A percentile compares a stretch with the other conserved stretches of the same genome.
Evolutionary conservation across 2,797 vertebrate genomes (phyloP).

Genomic region (Acipenser oxyrinchus): DNA sequence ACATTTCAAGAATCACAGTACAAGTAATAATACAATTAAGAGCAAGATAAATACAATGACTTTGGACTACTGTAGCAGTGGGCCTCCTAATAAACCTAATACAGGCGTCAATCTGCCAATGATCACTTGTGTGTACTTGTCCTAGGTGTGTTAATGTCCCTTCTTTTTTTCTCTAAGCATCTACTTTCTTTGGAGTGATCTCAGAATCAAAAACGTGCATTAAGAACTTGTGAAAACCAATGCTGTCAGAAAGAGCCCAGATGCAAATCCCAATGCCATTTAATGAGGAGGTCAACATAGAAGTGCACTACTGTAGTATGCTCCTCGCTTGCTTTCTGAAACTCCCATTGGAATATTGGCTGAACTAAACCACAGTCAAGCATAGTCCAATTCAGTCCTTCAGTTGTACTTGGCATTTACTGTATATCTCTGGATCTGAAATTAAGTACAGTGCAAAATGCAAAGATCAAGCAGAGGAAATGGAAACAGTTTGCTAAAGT

Average conservation of each 20-base stretch:
- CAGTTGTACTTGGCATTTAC: background rate
- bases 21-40: too few relatives aligned
- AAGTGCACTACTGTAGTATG: background rate
- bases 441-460: conserved; percentile 1
- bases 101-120: too few relatives aligned
- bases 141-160: too few relatives aligned
- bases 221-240: background rate
- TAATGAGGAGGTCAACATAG: background rate
- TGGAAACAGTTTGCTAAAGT: background rate
- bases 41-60: too few relatives aligned
- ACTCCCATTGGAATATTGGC: background rate
- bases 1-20: too few relatives aligned
- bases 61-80: too few relatives aligned
- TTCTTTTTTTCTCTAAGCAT: too few relatives aligned
- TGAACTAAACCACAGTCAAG: background rate
- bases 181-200: background rate
- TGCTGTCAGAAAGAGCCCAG: background rate
- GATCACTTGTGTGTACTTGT: too few relatives aligned
- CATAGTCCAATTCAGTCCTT: background rate
- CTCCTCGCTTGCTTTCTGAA: background rate
- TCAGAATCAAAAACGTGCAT: background rate
- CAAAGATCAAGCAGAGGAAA: background rate
- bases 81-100: too few relatives aligned
- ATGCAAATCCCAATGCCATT: background rate
- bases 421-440: background rate